A percentile compares a stretch with the other conserved stretches of the same genome.
These are phyloP conservation scores for Hemicrepidius hirtus DNA, from an alignment of 2,888 invertebrate species.

Conservation along the genomic window DNA sequence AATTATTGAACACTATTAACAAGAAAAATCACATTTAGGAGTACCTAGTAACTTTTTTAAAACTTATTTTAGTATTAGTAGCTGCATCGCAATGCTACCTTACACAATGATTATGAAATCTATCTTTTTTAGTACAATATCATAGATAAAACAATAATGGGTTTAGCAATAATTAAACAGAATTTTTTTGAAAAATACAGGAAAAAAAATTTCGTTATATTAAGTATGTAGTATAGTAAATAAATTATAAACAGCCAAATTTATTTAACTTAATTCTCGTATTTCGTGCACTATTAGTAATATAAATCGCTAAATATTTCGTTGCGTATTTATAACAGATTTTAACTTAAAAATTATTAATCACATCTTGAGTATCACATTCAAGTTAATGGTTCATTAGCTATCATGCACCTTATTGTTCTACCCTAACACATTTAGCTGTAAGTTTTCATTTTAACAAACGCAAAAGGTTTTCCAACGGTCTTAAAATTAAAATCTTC, in stretches of 20 bases:
- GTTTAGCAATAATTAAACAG: background rate
- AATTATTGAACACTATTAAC: constrained; percentile 35
- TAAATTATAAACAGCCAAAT: constrained; percentile 33
- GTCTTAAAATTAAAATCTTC: constrained; percentile 5
- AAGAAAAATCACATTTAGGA: constrained; percentile 35
- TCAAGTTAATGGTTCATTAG: constrained; percentile 36
- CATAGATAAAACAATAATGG: constrained; percentile 1
- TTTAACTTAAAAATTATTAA: constrained; percentile 45
- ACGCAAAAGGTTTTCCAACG: constrained; percentile 4
- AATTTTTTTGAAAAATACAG: no score
- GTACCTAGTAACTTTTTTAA: constrained; percentile 11
- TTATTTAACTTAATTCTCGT: background rate
- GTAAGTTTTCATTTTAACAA: background rate
- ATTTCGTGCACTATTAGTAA: constrained; percentile 13
- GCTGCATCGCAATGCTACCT: constrained; percentile 14
- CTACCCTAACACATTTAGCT: constrained; percentile 6
- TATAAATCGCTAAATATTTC: constrained; percentile 25
- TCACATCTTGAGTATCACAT: constrained; percentile 52
- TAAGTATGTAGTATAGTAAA: constrained; percentile 21
- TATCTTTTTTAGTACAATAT: no score
- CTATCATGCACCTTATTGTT: constrained; percentile 12
- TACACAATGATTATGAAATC: background rate
- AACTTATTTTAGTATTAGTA: constrained; percentile 7
- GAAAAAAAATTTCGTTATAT: background rate
- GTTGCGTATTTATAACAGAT: constrained; percentile 7